Percentiles rank a stretch among this genome's conserved stretches.
Evolutionary conservation across 1,140 invertebrate genomes (phyloP).

Genomic region (Nilaparvata lugens): DNA sequence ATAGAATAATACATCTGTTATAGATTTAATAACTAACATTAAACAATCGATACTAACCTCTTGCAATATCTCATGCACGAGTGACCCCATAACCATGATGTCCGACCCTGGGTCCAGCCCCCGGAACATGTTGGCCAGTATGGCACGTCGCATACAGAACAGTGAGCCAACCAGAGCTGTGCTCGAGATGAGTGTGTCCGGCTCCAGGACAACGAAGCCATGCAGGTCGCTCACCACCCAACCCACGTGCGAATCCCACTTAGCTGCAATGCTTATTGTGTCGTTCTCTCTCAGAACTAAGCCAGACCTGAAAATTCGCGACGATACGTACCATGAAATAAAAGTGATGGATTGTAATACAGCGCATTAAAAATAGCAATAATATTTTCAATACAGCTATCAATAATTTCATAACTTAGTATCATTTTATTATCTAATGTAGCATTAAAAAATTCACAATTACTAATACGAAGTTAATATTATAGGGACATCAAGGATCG

Average conservation of each 20-base stretch:
- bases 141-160: constrained; percentile 75
- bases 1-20: too few relatives aligned
- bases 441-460: too few relatives aligned
- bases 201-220: constrained; percentile 64
- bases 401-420: too few relatives aligned
- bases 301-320: constrained; percentile 6
- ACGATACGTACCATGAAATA: too few relatives aligned
- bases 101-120: constrained; percentile 52
- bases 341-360: too few relatives aligned
- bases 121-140: constrained; percentile 66
- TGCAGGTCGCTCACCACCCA: constrained; percentile 46
- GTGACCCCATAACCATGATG: constrained; percentile 57
- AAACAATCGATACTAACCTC: constrained; percentile 39
- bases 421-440: too few relatives aligned
- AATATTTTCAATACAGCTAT: too few relatives aligned
- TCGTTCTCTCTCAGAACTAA: not conserved
- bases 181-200: constrained; percentile 77
- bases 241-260: constrained; percentile 4
- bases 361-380: too few relatives aligned
- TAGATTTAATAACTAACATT: too few relatives aligned
- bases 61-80: constrained; percentile 65
- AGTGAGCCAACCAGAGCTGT: constrained; percentile 73
- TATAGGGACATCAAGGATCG: too few relatives aligned
- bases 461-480: too few relatives aligned
- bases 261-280: constrained; percentile 1